Conservation (phyloP, 2,888 invertebrate genomes). For the Ornithoptera priamus region DNA sequence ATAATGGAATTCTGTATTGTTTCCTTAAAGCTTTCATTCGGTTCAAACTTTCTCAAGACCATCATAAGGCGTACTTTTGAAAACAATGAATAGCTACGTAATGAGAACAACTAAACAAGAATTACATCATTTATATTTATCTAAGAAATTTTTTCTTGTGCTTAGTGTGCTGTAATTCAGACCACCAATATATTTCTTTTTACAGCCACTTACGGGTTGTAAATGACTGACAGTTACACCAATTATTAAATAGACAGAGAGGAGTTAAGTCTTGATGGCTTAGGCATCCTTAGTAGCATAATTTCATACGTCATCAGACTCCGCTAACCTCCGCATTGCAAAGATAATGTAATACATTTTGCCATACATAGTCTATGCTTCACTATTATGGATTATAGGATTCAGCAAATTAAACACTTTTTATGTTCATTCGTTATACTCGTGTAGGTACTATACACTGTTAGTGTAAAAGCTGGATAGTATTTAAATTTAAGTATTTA, state of each 20-base stretch:
- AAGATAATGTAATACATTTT: slow-evolving; percentile 25
- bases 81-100: not conserved
- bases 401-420: not conserved
- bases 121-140: too few relatives aligned
- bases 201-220: not conserved
- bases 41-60: not conserved
- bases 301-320: slow-evolving; percentile 24
- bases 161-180: not conserved
- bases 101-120: too few relatives aligned
- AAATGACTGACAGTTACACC: slow-evolving; percentile 12
- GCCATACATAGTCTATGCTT: slow-evolving; percentile 7
- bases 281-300: slow-evolving; percentile 12
- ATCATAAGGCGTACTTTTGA: not conserved
- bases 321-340: slow-evolving; percentile 27
- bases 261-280: slow-evolving; percentile 16
- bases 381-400: not conserved
- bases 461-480: too few relatives aligned
- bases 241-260: slow-evolving; percentile 25
- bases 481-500: not conserved
- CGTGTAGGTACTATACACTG: too few relatives aligned
- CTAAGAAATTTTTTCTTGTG: too few relatives aligned
- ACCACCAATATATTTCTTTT: too few relatives aligned
- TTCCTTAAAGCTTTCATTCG: slow-evolving; percentile 6
- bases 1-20: slow-evolving; percentile 22
- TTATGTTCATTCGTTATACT: not conserved